These are phyloP conservation scores for Pampusana beccarii DNA, from an alignment of 2,113 vertebrate species.

Conservation along the genomic window DNA sequence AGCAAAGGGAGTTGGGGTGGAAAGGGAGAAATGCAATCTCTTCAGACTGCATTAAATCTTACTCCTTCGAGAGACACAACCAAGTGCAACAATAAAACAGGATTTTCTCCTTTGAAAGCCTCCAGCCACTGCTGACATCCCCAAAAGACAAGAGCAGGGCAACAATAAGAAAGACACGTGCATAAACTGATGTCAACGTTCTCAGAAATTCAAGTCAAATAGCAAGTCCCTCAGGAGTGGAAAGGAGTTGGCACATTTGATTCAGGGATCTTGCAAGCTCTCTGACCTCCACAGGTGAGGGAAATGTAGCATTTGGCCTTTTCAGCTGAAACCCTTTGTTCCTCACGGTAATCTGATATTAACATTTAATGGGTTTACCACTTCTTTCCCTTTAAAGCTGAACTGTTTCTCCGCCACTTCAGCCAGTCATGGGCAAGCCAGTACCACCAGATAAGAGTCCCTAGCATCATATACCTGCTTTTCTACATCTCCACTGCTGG, in stretches of 20 bases:
- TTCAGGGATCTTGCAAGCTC: not conserved
- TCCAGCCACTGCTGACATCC: not conserved
- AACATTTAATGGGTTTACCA: not conserved
- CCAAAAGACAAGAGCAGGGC: rapidly evolving
- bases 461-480: not conserved
- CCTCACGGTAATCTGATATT: not conserved
- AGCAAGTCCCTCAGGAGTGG: not conserved
- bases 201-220: not conserved
- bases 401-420: not conserved
- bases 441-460: not conserved
- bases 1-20: not conserved
- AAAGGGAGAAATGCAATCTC: not conserved
- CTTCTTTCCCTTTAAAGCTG: not conserved
- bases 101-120: not conserved
- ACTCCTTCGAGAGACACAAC: too few species aligned
- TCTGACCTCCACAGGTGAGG: not conserved
- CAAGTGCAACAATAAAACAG: not conserved
- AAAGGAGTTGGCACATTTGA: not conserved
- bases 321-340: not conserved
- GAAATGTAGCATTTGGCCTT: not conserved
- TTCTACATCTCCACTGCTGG: not conserved
- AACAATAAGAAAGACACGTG: not conserved
- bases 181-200: not conserved
- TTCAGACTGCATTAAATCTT: rapidly evolving
- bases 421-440: not conserved